phyloP scores from a whole-genome alignment of 1,140 invertebrate genomes.

The Dryas iulia region DNA sequence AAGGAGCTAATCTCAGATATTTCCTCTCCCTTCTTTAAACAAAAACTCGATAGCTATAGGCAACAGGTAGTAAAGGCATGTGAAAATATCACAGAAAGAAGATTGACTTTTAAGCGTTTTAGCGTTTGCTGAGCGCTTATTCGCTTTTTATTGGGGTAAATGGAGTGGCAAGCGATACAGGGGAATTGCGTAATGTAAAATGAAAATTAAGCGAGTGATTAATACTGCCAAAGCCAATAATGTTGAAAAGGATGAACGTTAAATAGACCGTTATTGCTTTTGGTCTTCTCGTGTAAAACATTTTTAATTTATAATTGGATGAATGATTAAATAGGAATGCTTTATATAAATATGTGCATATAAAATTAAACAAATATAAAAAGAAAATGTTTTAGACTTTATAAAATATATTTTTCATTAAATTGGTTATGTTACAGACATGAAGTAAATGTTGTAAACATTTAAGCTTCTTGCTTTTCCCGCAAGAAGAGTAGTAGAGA shows the following conservation, averaged over 20 bases:
- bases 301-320: constrained; percentile 1
- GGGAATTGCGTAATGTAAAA: constrained; percentile 35
- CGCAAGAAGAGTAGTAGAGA: too few species aligned
- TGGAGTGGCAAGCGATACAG: constrained; percentile 31
- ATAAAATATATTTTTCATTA: too few species aligned
- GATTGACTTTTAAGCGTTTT: constrained; percentile 3
- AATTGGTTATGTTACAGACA: too few species aligned
- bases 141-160: constrained; percentile 30
- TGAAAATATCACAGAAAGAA: constrained; percentile 2
- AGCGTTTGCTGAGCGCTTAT: constrained; percentile 11
- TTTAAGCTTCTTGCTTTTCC: too few species aligned
- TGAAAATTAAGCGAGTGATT: constrained; percentile 34
- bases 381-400: neutral
- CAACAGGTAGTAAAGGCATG: neutral
- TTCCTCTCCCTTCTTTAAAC: neutral
- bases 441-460: too few species aligned
- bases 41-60: neutral
- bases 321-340: neutral
- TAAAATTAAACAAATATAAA: too few species aligned
- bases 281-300: neutral
- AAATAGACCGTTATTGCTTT: constrained; percentile 19
- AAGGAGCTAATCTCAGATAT: neutral
- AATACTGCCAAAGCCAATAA: constrained; percentile 21
- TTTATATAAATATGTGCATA: too few species aligned
- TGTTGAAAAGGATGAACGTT: constrained; percentile 23